Percentiles rank a stretch among this genome's conserved stretches.
Evolutionary conservation across 2,113 vertebrate genomes (phyloP).

Genomic region (Pedetes capensis): DNA sequence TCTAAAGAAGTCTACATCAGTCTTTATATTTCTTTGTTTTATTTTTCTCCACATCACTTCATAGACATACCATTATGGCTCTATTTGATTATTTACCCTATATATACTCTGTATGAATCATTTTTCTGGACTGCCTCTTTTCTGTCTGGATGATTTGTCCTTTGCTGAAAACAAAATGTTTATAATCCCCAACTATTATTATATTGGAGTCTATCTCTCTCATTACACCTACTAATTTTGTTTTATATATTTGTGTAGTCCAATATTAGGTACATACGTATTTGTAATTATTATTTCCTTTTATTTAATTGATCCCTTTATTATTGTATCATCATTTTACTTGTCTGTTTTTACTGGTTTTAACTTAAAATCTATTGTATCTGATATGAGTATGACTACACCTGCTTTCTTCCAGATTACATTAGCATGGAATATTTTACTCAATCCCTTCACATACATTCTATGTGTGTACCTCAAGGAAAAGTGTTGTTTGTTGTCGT

Average conservation of each 20-base stretch:
- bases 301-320: too few relatives aligned
- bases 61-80: neutral
- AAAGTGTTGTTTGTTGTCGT: too few relatives aligned
- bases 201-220: neutral
- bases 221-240: neutral
- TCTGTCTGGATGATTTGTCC: neutral
- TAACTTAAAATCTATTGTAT: neutral
- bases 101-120: too few relatives aligned
- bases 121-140: neutral
- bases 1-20: neutral
- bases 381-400: neutral
- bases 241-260: neutral
- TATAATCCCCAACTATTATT: neutral
- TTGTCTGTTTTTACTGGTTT: too few relatives aligned
- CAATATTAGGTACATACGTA: neutral
- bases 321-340: too few relatives aligned
- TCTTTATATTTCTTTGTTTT: neutral
- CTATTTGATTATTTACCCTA: neutral
- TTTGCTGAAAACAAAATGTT: neutral
- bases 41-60: neutral
- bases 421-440: too few relatives aligned
- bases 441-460: neutral
- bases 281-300: neutral
- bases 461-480: neutral
- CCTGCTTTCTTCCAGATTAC: neutral